phyloP scores from a whole-genome alignment of 2,113 vertebrate species.

The Erythrocercus mccallii region DNA sequence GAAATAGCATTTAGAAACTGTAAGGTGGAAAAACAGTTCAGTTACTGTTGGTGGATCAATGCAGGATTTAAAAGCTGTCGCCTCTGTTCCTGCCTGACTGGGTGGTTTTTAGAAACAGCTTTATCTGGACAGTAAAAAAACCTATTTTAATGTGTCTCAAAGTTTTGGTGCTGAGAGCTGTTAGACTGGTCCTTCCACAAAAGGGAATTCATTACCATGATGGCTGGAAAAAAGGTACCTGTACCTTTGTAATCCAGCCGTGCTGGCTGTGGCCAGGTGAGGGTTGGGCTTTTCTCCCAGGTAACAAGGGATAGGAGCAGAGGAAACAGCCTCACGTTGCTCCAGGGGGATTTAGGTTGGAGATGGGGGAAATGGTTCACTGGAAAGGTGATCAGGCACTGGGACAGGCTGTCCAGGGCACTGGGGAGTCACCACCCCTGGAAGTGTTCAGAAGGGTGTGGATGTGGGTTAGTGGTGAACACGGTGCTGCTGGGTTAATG shows the following conservation, averaged over 20 bases:
- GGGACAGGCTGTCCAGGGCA: not conserved
- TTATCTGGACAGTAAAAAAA: not conserved
- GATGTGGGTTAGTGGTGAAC: not conserved
- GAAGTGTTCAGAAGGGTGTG: not conserved
- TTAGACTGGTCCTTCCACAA: not conserved
- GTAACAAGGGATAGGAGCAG: not conserved
- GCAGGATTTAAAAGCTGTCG: not conserved
- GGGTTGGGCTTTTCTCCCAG: not conserved
- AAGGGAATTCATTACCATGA: not conserved
- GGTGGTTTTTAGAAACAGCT: not conserved
- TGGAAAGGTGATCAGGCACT: not conserved
- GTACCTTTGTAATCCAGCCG: not conserved
- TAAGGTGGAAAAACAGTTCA: slow-evolving; percentile 18
- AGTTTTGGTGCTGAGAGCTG: not conserved
- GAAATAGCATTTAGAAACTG: slow-evolving; percentile 30
- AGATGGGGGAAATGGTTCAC: not conserved
- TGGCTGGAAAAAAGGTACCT: not conserved
- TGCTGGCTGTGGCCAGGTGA: not conserved
- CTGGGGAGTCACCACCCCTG: not conserved
- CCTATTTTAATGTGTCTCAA: not conserved
- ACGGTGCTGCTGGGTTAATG: not conserved
- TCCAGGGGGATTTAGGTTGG: not conserved
- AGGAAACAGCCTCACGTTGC: not conserved
- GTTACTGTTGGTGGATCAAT: slow-evolving; percentile 8
- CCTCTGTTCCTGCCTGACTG: not conserved